These are phyloP conservation scores for Ophraella communa DNA, from an alignment of 2,888 invertebrate genomes.

Conservation along the genomic window DNA sequence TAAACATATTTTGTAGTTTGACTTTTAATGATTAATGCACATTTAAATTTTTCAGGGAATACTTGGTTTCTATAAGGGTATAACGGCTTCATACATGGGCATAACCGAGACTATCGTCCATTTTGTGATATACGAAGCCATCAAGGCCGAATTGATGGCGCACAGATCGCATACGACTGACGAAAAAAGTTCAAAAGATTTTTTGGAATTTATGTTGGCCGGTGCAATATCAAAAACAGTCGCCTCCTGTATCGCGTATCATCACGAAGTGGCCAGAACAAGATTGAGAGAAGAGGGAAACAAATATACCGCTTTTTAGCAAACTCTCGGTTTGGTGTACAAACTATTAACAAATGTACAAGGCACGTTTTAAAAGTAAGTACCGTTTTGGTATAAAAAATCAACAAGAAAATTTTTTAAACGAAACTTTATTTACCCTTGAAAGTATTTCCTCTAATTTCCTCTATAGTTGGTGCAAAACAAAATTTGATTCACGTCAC, in stretches of 20 bases:
- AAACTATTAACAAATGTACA: too few relatives aligned
- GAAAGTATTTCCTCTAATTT: too few relatives aligned
- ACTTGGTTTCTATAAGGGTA: conserved; percentile 96
- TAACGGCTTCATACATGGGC: conserved; percentile 98
- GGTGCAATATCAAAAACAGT: conserved; percentile 96
- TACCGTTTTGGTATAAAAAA: too few relatives aligned
- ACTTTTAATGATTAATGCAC: too few relatives aligned
- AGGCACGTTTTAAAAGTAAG: too few relatives aligned
- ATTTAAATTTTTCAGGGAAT: conserved; percentile 81
- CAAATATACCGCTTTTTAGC: conserved; percentile 93
- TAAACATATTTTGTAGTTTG: too few relatives aligned
- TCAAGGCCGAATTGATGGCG: conserved; percentile 83
- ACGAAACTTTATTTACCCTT: too few relatives aligned
- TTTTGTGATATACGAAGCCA: conserved; percentile 98
- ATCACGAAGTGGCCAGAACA: conserved; percentile 98
- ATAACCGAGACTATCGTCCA: conserved; percentile 99
- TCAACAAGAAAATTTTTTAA: too few relatives aligned
- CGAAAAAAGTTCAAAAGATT: conserved; percentile 80
- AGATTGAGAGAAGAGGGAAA: conserved; percentile 93
- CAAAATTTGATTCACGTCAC: too few relatives aligned
- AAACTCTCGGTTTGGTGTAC: conserved; percentile 83
- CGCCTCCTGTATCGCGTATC: conserved; percentile 87
- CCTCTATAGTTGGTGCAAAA: too few relatives aligned
- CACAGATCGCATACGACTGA: conserved; percentile 61
- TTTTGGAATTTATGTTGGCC: conserved; percentile 93